These are phyloP conservation scores for Parus major DNA, from an alignment of 2,113 vertebrate species.

Conservation along the genomic window DNA sequence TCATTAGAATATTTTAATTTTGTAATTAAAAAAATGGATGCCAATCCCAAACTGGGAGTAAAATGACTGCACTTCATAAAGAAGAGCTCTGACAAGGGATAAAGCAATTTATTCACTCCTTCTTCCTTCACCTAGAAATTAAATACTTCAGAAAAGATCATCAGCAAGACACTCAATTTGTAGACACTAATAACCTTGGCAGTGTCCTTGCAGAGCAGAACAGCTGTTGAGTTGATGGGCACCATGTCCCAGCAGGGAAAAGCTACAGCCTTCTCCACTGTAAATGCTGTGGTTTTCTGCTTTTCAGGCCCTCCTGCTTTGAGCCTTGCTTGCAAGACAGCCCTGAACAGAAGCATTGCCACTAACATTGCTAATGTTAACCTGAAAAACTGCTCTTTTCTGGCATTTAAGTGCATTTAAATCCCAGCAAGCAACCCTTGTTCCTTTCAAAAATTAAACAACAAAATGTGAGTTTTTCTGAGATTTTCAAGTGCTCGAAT, in stretches of 20 bases:
- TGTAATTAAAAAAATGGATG: not conserved
- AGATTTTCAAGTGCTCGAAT: not conserved
- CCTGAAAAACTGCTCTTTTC: not conserved
- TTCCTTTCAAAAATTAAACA: not conserved
- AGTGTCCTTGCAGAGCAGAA: not conserved
- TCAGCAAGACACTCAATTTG: not conserved
- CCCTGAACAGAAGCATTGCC: not conserved
- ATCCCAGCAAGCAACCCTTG: not conserved
- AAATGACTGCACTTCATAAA: not conserved
- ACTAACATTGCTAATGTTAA: not conserved
- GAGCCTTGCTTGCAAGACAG: not conserved
- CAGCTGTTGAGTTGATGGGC: slow-evolving; percentile 40
- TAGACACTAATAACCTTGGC: slow-evolving; percentile 34
- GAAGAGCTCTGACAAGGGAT: not conserved
- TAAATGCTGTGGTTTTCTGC: not conserved
- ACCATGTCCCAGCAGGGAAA: not conserved
- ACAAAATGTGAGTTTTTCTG: not conserved
- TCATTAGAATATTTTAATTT: not conserved
- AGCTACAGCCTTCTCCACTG: not conserved
- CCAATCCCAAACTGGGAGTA: not conserved
- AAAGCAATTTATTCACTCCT: slow-evolving; percentile 26
- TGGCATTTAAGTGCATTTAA: not conserved
- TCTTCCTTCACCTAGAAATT: slow-evolving; percentile 9
- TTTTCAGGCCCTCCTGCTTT: not conserved
- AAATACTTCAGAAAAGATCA: slow-evolving; percentile 23